Evolutionary conservation across 2,888 invertebrate species (phyloP), one percentile per base, ranked within the genome.

Genomic region (Drosophila tanythrix): DNA sequence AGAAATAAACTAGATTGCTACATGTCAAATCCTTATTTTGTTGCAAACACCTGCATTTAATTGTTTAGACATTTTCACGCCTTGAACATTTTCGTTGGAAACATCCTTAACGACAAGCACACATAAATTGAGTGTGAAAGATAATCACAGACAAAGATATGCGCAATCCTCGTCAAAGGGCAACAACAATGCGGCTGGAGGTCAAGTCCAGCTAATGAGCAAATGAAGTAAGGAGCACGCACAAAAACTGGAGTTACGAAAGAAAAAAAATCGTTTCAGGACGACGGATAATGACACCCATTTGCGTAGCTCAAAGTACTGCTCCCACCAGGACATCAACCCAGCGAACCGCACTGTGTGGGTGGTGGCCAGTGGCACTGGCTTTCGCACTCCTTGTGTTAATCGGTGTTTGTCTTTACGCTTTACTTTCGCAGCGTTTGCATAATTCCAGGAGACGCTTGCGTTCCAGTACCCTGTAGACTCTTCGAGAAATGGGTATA

Each of bases 271-370:
- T 72, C 72, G 80, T 68, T 75, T 76, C 85, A 62, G 69, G 68
- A 68, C 75, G 62, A 76, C 70, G 86, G 82, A 78, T 90, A 88
- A 88, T 88, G 90, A 86, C 78, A 89, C 72, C 84, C 87, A 88
- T 88, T 90, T 90, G 79, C 82, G 77, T 75, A 70, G 76, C 82
- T 71, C 72, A 74, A 76, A 76, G 67, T 73, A 66, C 58, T 27
- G 15, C 50, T 36, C 36, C n/a, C 36, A 15, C 18, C 31, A 40
- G 29, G 59, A 11, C 35, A n/a, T 7, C 31, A 36, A 21, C 18
- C 25, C 2, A 21, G 8, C 50, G 11, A 15, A 38, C 31, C 46
- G n/a, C 38, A 38, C 59, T 40, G 46, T 15, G n/a, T 15, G 13
- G 66, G 43, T 43, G 18, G 52, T 63, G 58, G 50, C 61, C 25